Base-by-base conservation (phyloP, 1,140 invertebrate genomes). In the Orius insidiosus region DNA sequence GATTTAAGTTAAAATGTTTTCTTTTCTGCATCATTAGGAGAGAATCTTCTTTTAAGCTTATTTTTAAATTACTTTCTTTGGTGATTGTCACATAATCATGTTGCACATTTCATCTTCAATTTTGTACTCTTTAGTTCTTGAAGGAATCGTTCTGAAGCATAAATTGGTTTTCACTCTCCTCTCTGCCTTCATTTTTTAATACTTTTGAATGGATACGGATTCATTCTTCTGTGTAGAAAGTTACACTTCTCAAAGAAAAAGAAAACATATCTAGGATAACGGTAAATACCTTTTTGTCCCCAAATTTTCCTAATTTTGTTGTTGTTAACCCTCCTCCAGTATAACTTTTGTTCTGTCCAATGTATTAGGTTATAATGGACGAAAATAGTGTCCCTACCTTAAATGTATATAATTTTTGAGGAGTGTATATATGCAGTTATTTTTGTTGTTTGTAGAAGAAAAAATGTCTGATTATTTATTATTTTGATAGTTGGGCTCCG, bases 401-500 rank as follows among this genome's bases (percentile, higher is more conserved):
- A 24, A 24, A 4, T 24, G 24, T 24, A 24, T 24, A 24, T 24
- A 24, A 24, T 24, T 24, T 24, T 24, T 24, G 24, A 24, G 24
- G 24, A 24, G 24, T 24, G 24, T 24, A 15, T 36, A 36, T 36
- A 36, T 36, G 35, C 35, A 24, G 24, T 24, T 24, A 4, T 24
- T 24, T 24, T 24, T 4, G 7, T 24, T 24, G 7, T 4, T 24
- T 24, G 3, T 24, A 4, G 7, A 24, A 24, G 3, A 7, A 24
- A 24, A 24, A 24, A 24, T 24, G 7, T 24, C 24, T 40, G 14
- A 15, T 40, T 36, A 4, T 36, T 15, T 36, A n/a, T 9, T 15
- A 36, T 24, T 43, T 30, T 11, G 15, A 15, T 54, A 83, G 80
- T 69, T 85, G 81, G 78, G 82, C 82, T 37, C 80, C 82, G 47